Base-by-base conservation (phyloP, 2,113 vertebrate genomes). In the Sylvia atricapilla region DNA sequence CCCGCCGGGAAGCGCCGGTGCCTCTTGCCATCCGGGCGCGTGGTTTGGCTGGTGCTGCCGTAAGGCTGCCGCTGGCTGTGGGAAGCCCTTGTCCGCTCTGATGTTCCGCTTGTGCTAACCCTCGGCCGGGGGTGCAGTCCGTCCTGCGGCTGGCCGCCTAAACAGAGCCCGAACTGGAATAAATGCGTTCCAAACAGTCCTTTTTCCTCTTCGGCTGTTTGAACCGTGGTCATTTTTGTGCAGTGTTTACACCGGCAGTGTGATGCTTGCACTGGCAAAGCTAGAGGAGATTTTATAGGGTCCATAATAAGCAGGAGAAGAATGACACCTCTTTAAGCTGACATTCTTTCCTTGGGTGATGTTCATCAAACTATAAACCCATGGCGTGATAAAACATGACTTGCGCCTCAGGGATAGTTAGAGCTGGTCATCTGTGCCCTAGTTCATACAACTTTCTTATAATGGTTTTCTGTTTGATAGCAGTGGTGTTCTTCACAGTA, bases 181-280 rank as follows among this genome's bases (percentile, higher is more conserved):
- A 24, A 87, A 21, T 7, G 8, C 22, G 5, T 47, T 60, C 44
- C 50, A 13, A 68, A 4, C 1, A 56, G 5, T 18, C 0, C 0
- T 27, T 25, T 37, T 46, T 78, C n/a, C 22, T 63, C 4, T 46
- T 41, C 4, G 14, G 22, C 11, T 68, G 35, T 21, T 89, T 67
- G 46, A 89, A 10, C 27, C 5, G 0, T 2, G 23, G 2, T 87
- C 3, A 0, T 22, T 44, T 53, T 16, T 53, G 12, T 11, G 60
- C 30, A 5, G 14, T 10, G 33, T 39, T 46, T 77, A 7, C 9
- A 2, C 19, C 33, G 27, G 7, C 19, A 18, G 20, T 9, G 53
- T 24, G 52, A 13, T 27, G 55, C 22, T 49, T 72, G 11, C 9
- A 2, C 13, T 68, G 44, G 15, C 19, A 20, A 39, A 75, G 24